Evolutionary conservation across 2,113 vertebrate genomes (phyloP).

Genomic region (Misgurnus mizolepis): DNA sequence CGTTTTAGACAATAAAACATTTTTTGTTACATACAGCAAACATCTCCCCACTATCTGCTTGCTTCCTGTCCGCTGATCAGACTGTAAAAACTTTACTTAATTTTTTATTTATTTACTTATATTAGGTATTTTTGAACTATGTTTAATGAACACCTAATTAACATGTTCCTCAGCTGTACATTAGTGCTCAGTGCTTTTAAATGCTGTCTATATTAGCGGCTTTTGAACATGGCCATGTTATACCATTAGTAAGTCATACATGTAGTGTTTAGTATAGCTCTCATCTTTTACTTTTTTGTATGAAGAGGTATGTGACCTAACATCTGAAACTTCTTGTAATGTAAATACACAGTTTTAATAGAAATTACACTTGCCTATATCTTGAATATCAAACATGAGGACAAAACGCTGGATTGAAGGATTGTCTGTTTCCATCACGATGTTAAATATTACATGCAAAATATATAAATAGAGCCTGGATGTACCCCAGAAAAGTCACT

Average conservation of each 20-base stretch:
- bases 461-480: constrained; percentile 14
- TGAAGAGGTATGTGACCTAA: background rate
- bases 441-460: constrained; percentile 7
- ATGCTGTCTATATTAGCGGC: too few species aligned
- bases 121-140: too few species aligned
- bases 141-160: too few species aligned
- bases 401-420: background rate
- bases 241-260: background rate
- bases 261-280: background rate
- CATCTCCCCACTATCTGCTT: too few species aligned
- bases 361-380: background rate
- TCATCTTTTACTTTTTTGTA: background rate
- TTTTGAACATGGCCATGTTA: too few species aligned
- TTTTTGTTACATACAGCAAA: too few species aligned
- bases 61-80: too few species aligned
- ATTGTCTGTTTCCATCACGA: background rate
- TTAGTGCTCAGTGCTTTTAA: too few species aligned
- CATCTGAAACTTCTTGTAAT: background rate
- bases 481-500: constrained; percentile 25
- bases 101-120: too few species aligned
- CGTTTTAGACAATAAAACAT: too few species aligned
- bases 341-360: background rate
- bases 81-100: too few species aligned
- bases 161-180: too few species aligned
- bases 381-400: background rate